phyloP scores from a whole-genome alignment of 2,797 vertebrate genomes.

The Macropodus opercularis region DNA sequence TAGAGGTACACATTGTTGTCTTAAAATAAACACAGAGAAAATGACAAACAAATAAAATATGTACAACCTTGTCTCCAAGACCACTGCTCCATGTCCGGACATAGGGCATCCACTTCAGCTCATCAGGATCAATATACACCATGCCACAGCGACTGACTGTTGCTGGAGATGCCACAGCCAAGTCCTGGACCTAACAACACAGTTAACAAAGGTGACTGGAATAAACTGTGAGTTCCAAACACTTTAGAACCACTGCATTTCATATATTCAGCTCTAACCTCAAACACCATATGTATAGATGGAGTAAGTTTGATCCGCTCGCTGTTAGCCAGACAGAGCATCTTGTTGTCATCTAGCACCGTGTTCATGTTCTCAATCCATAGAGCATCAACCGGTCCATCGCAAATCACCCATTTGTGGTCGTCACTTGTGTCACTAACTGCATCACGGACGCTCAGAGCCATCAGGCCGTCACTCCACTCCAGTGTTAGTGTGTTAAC shows the following conservation, averaged over 20 bases:
- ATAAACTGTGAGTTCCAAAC: not conserved
- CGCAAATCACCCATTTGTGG: conserved; percentile 91
- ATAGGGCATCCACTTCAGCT: conserved; percentile 91
- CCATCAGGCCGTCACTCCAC: conserved; percentile 92
- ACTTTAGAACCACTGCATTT: not conserved
- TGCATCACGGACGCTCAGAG: conserved; percentile 86
- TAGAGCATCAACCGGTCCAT: conserved; percentile 89
- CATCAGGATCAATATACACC: conserved; percentile 89
- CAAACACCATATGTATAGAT: conserved; percentile 91
- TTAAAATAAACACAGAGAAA: not conserved
- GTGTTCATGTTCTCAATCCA: conserved; percentile 96
- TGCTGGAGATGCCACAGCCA: conserved; percentile 89
- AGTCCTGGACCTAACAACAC: conserved; percentile 85
- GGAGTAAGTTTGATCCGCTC: conserved; percentile 90
- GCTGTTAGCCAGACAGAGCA: conserved; percentile 91
- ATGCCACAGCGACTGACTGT: conserved; percentile 92
- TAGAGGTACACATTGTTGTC: not conserved
- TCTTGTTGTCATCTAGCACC: conserved; percentile 92
- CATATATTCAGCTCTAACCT: conserved; percentile 73
- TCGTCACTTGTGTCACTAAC: conserved; percentile 81
- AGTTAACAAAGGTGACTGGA: not conserved
- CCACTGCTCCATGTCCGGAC: conserved; percentile 86
- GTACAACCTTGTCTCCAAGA: conserved; percentile 77
- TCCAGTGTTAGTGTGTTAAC: conserved; percentile 87
- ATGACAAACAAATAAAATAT: not conserved